Evolutionary conservation across 2,888 invertebrate genomes (phyloP).

Genomic region (Empis livida): DNA sequence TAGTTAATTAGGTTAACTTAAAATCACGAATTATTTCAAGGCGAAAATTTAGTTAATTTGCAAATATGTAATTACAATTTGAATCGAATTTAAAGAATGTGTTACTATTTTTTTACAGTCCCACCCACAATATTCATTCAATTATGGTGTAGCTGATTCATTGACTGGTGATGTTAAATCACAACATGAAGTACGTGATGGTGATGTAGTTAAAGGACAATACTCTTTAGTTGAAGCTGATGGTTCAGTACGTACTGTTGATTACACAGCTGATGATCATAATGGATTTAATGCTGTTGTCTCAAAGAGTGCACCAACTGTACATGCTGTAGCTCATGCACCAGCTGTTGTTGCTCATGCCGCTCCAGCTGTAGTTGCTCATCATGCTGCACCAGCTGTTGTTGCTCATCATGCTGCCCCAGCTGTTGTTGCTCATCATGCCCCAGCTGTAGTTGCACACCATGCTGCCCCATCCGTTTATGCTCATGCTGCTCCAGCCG

Average conservation of each 20-base stretch:
- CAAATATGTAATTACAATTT: no score
- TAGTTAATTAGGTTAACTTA: no score
- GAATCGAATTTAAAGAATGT: not conserved
- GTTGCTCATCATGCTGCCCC: slow-evolving; percentile 21
- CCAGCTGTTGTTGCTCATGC: slow-evolving; percentile 22
- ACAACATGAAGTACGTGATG: slow-evolving; percentile 36
- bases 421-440: slow-evolving; percentile 11
- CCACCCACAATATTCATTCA: slow-evolving; percentile 36
- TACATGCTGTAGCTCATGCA: slow-evolving; percentile 20
- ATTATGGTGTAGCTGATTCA: slow-evolving; percentile 35
- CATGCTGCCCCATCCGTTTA: slow-evolving; percentile 26
- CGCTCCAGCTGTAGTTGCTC: slow-evolving; percentile 12
- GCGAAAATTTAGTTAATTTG: no score
- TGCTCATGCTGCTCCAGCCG: slow-evolving; percentile 17
- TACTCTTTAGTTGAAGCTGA: slow-evolving; percentile 37
- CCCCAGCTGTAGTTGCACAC: slow-evolving; percentile 26
- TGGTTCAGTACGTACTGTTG: slow-evolving; percentile 37
- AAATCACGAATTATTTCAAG: no score
- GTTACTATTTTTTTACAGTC: slow-evolving; percentile 19
- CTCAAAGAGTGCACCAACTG: slow-evolving; percentile 32
- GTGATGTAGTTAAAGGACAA: slow-evolving; percentile 37
- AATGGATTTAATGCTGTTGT: slow-evolving; percentile 37
- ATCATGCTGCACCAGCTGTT: slow-evolving; percentile 15
- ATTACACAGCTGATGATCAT: slow-evolving; percentile 36
- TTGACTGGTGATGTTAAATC: slow-evolving; percentile 36